Evolutionary conservation across 2,797 vertebrate genomes (phyloP).

Genomic region (Taenioides sp.): DNA sequence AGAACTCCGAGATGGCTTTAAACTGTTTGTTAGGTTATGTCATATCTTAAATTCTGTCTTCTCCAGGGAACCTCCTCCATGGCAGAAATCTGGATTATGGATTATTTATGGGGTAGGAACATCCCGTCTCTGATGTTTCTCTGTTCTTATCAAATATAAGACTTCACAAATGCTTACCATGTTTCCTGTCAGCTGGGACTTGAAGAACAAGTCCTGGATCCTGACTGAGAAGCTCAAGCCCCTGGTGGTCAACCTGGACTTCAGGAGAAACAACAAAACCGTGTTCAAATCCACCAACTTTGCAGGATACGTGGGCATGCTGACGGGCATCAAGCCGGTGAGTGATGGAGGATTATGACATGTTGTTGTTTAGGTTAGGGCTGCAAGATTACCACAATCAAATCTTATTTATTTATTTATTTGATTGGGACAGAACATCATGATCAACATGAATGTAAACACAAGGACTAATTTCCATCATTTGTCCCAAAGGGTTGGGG

Average conservation of each 20-base stretch:
- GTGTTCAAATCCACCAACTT: conserved; percentile 92
- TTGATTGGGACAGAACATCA: no score
- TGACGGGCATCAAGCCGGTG: conserved; percentile 94
- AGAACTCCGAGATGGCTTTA: background rate
- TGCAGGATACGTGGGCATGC: conserved; percentile 95
- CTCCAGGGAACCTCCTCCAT: conserved; percentile 87
- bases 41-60: background rate
- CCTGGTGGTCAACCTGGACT: conserved; percentile 88
- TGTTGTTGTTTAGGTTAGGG: no score
- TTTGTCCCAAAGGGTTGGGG: no score
- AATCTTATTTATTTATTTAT: no score
- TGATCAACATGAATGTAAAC: conserved; percentile 87
- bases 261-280: conserved; percentile 87
- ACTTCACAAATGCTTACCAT: background rate
- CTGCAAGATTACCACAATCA: no score
- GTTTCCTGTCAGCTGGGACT: conserved; percentile 85
- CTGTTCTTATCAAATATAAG: background rate
- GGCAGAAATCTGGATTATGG: conserved; percentile 97
- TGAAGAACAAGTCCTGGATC: conserved; percentile 89
- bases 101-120: conserved; percentile 89
- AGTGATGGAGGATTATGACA: conserved; percentile 46
- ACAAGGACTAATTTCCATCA: no score
- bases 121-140: background rate
- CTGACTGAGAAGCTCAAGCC: conserved; percentile 87
- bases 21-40: background rate